Conservation (phyloP, 2,888 invertebrate genomes). For the Lomographa bimaculata region DNA sequence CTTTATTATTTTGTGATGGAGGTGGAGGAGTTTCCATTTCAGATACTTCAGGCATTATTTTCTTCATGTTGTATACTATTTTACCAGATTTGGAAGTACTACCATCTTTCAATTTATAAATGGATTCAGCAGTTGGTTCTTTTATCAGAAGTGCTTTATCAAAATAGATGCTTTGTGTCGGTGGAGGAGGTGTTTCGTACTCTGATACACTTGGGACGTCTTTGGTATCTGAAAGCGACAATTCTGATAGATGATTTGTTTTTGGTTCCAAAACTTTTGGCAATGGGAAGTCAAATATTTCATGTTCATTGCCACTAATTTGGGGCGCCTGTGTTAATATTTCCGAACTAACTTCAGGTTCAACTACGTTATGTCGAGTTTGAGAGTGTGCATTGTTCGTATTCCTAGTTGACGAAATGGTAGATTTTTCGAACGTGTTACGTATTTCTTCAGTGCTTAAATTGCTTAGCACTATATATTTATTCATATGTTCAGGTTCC, state of each 20-base stretch:
- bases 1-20: slow-evolving; percentile 45
- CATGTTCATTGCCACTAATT: neutral
- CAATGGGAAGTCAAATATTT: too few species aligned
- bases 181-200: slow-evolving; percentile 64
- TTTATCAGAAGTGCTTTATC: slow-evolving; percentile 33
- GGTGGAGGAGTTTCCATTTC: slow-evolving; percentile 62
- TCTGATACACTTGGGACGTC: slow-evolving; percentile 47
- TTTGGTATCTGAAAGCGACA: slow-evolving; percentile 32
- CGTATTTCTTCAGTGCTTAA: slow-evolving; percentile 53
- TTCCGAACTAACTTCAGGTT: slow-evolving; percentile 48
- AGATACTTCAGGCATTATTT: slow-evolving; percentile 37
- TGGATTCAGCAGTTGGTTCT: slow-evolving; percentile 23
- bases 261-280: too few species aligned
- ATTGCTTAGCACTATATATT: slow-evolving; percentile 61
- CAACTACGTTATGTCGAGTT: slow-evolving; percentile 47
- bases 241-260: neutral
- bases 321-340: slow-evolving; percentile 28
- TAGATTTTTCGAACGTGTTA: slow-evolving; percentile 49
- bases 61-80: slow-evolving; percentile 18
- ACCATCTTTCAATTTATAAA: slow-evolving; percentile 37
- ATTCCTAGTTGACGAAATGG: slow-evolving; percentile 31
- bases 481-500: slow-evolving; percentile 40
- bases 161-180: slow-evolving; percentile 32
- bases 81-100: slow-evolving; percentile 13
- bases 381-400: too few species aligned